Conservation (phyloP, 2,888 invertebrate genomes). For the Drosophila paramelanica region DNA sequence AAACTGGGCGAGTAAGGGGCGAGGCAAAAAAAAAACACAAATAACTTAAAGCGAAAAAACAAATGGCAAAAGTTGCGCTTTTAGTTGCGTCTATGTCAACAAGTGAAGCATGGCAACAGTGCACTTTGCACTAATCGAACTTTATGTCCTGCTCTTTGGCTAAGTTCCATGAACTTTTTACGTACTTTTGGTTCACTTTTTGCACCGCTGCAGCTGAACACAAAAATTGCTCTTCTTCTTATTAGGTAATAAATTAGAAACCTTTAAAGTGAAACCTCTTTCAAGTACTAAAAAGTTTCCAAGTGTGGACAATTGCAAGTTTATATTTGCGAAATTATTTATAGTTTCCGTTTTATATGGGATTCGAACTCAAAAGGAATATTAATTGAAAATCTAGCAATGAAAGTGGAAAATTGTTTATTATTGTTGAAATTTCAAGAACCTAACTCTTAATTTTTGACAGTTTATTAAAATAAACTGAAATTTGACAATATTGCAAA, state of each 20-base stretch:
- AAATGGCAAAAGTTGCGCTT: conserved; percentile 32
- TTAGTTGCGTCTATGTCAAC: conserved; percentile 49
- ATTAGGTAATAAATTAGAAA: conserved; percentile 51
- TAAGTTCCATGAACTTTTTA: conserved; percentile 53
- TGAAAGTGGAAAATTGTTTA: background rate
- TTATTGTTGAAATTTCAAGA: background rate
- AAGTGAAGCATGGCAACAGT: conserved; percentile 52
- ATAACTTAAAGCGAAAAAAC: background rate
- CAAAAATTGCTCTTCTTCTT: conserved; percentile 18
- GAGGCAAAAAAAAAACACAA: background rate
- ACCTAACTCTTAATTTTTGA: too few species aligned
- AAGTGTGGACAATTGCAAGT: conserved; percentile 30
- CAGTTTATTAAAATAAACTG: background rate
- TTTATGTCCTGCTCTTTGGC: conserved; percentile 59
- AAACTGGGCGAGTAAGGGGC: conserved; percentile 19
- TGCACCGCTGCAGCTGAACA: background rate
- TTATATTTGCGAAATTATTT: conserved; percentile 28
- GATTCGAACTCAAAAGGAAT: background rate
- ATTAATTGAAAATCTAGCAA: conserved; percentile 2
- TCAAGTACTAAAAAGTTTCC: conserved; percentile 17
- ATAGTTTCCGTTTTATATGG: conserved; percentile 17
- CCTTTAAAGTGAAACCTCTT: conserved; percentile 38
- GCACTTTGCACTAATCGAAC: conserved; percentile 68
- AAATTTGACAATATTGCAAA: too few species aligned
- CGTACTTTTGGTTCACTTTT: conserved; percentile 22